Percentiles rank a stretch among this genome's conserved stretches.
These are phyloP conservation scores for Drosophila fulvimacula DNA, from an alignment of 2,888 invertebrate species.

Conservation along the genomic window DNA sequence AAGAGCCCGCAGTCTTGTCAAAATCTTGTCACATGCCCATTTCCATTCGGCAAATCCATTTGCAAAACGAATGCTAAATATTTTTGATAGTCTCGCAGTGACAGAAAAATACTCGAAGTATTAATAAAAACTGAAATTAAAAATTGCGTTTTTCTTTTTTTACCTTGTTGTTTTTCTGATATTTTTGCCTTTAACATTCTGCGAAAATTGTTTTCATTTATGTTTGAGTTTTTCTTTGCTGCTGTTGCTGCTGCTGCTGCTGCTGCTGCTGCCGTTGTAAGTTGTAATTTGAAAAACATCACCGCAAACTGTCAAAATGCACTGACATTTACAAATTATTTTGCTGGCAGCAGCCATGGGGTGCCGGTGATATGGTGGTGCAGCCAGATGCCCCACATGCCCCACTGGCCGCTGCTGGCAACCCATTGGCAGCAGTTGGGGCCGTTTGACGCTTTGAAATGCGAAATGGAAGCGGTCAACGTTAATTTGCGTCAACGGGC, in stretches of 20 bases:
- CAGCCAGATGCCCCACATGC: slow-evolving; percentile 7
- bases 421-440: slow-evolving; percentile 40
- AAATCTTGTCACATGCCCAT: slow-evolving; percentile 49
- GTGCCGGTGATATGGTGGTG: slow-evolving; percentile 33
- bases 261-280: slow-evolving; percentile 63
- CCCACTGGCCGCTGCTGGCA: background rate
- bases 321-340: slow-evolving; percentile 84
- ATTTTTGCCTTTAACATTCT: slow-evolving; percentile 33
- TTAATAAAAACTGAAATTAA: slow-evolving; percentile 60
- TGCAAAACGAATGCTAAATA: slow-evolving; percentile 32
- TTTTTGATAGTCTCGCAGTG: slow-evolving; percentile 30
- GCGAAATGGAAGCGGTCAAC: slow-evolving; percentile 82
- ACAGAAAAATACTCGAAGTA: slow-evolving; percentile 44
- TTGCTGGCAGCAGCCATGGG: slow-evolving; percentile 73
- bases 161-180: slow-evolving; percentile 13
- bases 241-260: slow-evolving; percentile 16
- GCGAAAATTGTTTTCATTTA: slow-evolving; percentile 64
- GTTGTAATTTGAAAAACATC: slow-evolving; percentile 84
- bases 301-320: slow-evolving; percentile 84
- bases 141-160: slow-evolving; percentile 37
- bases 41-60: slow-evolving; percentile 48
- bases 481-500: slow-evolving; percentile 84
- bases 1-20: background rate
- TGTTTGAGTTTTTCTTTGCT: slow-evolving; percentile 41
- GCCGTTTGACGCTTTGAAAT: slow-evolving; percentile 76